Evolutionary conservation across 2,888 invertebrate genomes (phyloP).

Genomic region (Rosalia funebris): DNA sequence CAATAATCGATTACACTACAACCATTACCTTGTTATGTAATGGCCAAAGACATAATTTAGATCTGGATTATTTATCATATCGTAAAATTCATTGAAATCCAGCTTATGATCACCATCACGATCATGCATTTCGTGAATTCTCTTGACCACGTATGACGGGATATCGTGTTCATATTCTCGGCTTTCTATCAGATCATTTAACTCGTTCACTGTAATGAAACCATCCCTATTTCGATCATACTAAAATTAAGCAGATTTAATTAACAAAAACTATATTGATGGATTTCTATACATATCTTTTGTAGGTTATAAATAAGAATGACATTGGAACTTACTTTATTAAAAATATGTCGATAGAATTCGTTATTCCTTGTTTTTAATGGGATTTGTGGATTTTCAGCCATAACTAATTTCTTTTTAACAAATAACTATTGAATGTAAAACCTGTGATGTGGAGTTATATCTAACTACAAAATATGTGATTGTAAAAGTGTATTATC

Average conservation of each 20-base stretch:
- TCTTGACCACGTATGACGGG: constrained; percentile 69
- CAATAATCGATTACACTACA: no score
- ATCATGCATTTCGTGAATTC: constrained; percentile 76
- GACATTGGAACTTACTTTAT: constrained; percentile 53
- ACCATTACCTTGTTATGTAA: constrained; percentile 69
- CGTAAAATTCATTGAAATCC: constrained; percentile 78
- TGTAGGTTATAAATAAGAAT: no score
- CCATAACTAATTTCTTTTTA: background rate
- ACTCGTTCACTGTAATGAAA: constrained; percentile 73
- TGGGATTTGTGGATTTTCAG: constrained; percentile 42
- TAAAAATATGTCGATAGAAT: constrained; percentile 50
- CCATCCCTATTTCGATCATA: constrained; percentile 80
- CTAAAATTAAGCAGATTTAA: constrained; percentile 67
- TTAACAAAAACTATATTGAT: no score
- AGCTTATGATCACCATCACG: constrained; percentile 72
- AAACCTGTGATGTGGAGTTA: background rate
- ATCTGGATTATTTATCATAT: constrained; percentile 73
- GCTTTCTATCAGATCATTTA: constrained; percentile 71
- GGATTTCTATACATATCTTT: no score
- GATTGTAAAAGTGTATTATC: no score
- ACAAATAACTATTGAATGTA: background rate
- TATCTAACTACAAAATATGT: background rate
- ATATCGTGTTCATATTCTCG: constrained; percentile 74
- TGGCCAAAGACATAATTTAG: constrained; percentile 74
- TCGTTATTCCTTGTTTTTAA: constrained; percentile 43